These are phyloP conservation scores for Sipha maydis DNA, from an alignment of 2,888 invertebrate species.

Conservation along the genomic window DNA sequence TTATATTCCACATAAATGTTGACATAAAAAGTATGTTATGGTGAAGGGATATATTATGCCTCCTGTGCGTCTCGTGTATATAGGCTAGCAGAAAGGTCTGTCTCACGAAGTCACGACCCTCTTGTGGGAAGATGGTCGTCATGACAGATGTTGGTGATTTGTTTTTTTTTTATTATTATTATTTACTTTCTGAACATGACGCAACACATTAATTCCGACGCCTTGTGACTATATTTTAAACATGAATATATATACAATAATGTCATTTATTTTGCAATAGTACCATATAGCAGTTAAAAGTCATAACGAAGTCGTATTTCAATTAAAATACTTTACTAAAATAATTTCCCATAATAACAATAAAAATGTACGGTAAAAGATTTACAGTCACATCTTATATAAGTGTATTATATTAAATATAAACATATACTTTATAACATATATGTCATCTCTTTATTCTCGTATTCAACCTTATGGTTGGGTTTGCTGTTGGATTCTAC, in stretches of 20 bases:
- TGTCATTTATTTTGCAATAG: conserved; percentile 2
- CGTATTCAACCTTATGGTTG: no score
- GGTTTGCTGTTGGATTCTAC: no score
- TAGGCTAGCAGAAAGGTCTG: conserved; percentile 41
- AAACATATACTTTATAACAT: no score
- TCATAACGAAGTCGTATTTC: not conserved
- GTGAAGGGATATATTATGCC: conserved; percentile 30
- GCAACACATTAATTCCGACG: conserved; percentile 42
- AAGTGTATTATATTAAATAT: no score
- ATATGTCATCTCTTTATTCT: no score
- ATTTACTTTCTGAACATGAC: conserved; percentile 41
- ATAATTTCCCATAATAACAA: not conserved
- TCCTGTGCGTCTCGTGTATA: not conserved
- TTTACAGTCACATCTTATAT: no score
- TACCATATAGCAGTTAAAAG: not conserved
- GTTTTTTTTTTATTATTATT: conserved; percentile 46
- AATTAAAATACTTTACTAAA: not conserved
- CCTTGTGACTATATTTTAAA: conserved; percentile 11
- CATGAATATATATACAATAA: not conserved
- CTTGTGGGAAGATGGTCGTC: conserved; percentile 55
- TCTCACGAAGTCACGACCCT: conserved; percentile 50
- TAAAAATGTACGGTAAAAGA: no score
- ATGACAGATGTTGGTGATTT: conserved; percentile 58
- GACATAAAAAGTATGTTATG: conserved; percentile 58
- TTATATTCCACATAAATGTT: conserved; percentile 49